Percentiles rank a stretch among this genome's conserved stretches.
Conservation (phyloP, 1,140 invertebrate species). For the Schlechtendalia chinensis region DNA sequence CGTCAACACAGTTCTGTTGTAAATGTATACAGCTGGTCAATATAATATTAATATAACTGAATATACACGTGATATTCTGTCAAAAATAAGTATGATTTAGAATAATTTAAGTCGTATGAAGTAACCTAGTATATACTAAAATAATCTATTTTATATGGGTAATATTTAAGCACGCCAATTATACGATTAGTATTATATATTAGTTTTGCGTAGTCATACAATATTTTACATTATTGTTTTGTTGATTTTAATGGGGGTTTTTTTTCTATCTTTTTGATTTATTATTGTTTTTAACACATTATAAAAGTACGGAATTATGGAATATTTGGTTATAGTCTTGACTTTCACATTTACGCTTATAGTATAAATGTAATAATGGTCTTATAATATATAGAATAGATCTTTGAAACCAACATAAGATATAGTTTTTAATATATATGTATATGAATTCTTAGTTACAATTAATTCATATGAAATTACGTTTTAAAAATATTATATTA, state of each 20-base stretch:
- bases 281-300: not conserved
- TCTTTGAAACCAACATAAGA: not conserved
- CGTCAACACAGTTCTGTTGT: not conserved
- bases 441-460: no score
- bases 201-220: not conserved
- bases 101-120: no score
- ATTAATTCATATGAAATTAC: not conserved
- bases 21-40: not conserved
- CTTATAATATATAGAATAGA: not conserved
- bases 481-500: not conserved
- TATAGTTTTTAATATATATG: not conserved
- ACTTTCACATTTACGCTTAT: constrained; percentile 20
- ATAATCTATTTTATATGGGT: not conserved
- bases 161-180: not conserved
- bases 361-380: not conserved
- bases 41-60: constrained; percentile 3
- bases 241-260: not conserved
- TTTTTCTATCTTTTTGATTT: not conserved
- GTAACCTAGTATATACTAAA: no score
- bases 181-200: not conserved
- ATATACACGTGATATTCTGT: no score
- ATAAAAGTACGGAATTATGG: not conserved
- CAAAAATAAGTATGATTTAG: not conserved
- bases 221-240: not conserved
- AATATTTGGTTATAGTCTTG: not conserved